These are phyloP conservation scores for Stegodyphus mimosarum DNA, from an alignment of 1,140 invertebrate genomes.

Conservation along the genomic window DNA sequence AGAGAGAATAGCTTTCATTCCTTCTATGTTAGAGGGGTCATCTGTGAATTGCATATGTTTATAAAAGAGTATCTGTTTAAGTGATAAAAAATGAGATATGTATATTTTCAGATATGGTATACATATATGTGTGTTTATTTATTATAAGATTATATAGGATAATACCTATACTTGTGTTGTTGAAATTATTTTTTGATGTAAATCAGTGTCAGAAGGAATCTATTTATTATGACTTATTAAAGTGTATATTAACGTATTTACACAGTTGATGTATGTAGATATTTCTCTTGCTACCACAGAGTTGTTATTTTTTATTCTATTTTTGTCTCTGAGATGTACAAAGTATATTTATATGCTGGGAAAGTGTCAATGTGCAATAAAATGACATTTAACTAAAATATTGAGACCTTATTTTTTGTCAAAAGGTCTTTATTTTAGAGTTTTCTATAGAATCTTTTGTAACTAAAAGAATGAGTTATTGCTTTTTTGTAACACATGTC, in stretches of 20 bases:
- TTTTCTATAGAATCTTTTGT: slow-evolving; percentile 51
- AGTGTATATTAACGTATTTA: slow-evolving; percentile 60
- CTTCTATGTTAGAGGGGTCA: slow-evolving; percentile 19
- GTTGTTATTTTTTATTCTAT: slow-evolving; percentile 60
- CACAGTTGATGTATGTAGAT: slow-evolving; percentile 57
- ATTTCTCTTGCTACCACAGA: slow-evolving; percentile 46
- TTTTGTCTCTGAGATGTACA: slow-evolving; percentile 54
- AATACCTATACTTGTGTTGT: slow-evolving; percentile 53
- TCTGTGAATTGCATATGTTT: slow-evolving; percentile 51
- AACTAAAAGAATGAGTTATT: slow-evolving; percentile 32
- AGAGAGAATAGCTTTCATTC: background rate
- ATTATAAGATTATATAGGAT: slow-evolving; percentile 50
- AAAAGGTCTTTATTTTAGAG: slow-evolving; percentile 59
- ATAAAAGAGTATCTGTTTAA: slow-evolving; percentile 35
- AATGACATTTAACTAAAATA: slow-evolving; percentile 47
- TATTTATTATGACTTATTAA: slow-evolving; percentile 59
- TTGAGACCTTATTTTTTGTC: slow-evolving; percentile 55
- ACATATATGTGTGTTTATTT: slow-evolving; percentile 57
- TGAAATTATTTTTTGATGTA: slow-evolving; percentile 60
- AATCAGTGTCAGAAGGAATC: slow-evolving; percentile 30
- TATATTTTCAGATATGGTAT: slow-evolving; percentile 60
- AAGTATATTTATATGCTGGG: slow-evolving; percentile 60
- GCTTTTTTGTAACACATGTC: slow-evolving; percentile 29
- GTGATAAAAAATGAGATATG: slow-evolving; percentile 42
- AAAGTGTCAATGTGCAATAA: slow-evolving; percentile 57